Conservation (phyloP, 2,113 vertebrate species). For the Equus quagga region DNA sequence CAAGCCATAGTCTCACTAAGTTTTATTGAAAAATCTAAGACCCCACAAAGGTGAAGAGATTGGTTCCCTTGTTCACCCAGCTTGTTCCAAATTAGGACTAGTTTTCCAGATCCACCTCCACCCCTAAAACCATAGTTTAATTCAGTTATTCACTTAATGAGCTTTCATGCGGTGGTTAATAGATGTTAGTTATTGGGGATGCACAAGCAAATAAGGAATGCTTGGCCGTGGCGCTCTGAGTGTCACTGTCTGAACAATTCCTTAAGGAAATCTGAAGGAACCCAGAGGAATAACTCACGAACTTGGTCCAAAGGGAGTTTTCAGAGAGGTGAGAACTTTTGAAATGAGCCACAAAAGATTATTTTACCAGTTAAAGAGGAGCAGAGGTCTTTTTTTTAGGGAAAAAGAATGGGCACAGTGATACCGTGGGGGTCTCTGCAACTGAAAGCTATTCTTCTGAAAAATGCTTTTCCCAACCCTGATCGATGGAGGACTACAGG, state of each 20-base stretch:
- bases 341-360: neutral
- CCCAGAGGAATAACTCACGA: neutral
- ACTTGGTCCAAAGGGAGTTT: neutral
- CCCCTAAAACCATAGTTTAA: neutral
- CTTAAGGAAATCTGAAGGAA: neutral
- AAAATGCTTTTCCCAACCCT: neutral
- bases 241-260: neutral
- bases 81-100: neutral
- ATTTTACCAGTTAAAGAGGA: neutral
- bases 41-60: neutral
- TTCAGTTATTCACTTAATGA: neutral
- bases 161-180: neutral
- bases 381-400: neutral
- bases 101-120: neutral
- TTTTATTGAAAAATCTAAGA: slow-evolving; percentile 24
- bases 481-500: neutral
- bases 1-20: neutral
- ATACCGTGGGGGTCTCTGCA: neutral
- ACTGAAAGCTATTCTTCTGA: neutral
- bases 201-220: neutral
- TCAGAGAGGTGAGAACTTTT: neutral
- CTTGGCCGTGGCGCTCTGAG: neutral
- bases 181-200: neutral
- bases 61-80: neutral
- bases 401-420: neutral